Evolutionary conservation across 2,888 invertebrate species (phyloP), one percentile per base, ranked within the genome.

Genomic region (Serripes groenlandicus): DNA sequence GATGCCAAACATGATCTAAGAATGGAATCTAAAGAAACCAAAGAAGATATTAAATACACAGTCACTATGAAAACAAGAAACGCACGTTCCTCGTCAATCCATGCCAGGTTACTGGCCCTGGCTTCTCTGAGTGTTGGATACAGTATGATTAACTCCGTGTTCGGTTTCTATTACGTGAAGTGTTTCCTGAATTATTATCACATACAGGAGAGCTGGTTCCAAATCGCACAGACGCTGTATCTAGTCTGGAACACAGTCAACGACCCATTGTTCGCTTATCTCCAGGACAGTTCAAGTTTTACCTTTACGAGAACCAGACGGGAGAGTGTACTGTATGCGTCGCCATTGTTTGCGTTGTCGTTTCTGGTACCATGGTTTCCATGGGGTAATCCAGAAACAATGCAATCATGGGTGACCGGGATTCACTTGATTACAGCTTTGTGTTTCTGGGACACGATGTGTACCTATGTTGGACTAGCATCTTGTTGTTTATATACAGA

Each of bases 181-280:
- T 90, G 94, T 18, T 95, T 94, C 81, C 89, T 95, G 37, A 94
- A 95, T 87, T 78, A 91, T 28, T 95, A 94, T 89, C 92, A 94
- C 74, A 93, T 95, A 54, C 89, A 92, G 69, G 92, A 94, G 64
- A 86, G 81, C n/a, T 95, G 95, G 95, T 95, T 95, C 88, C 94
- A 95, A 56, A 52, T 93, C 3, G 91, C 95, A 0, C 95, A 95
- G 86, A 88, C 92, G 0, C 87, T 95, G 9, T 95, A 94, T 83
- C 89, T 95, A 90, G 77, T 95, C 7, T 95, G 95, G 95, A 95
- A 95, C 86, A 94, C 95, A 0, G 83, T 95, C 32, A 95, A 95
- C 82, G 95, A 95, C 79, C 95, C 95, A 0, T 82, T 95, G 54
- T 95, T 95, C 87, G 95, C 95, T 11, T 95, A 94, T 80, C 81